Percentiles rank a stretch among this genome's conserved stretches.
phyloP scores from a whole-genome alignment of 2,888 invertebrate genomes.

The Sarcophaga caerulescens region DNA sequence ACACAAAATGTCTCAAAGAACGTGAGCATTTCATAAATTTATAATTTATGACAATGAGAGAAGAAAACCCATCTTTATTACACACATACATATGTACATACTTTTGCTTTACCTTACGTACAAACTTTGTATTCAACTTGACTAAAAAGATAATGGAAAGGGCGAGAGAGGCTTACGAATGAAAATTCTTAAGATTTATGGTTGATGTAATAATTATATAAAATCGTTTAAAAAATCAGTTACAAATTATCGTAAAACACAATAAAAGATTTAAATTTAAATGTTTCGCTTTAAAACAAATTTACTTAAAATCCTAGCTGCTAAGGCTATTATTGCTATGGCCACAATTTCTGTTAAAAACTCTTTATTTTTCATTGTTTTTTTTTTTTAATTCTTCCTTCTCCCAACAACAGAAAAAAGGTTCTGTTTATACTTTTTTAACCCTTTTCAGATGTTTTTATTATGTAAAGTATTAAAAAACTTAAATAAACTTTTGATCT shows the following conservation, averaged over 20 bases:
- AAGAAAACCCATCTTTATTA: neutral
- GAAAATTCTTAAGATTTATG: slow-evolving; percentile 47
- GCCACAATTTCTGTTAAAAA: slow-evolving; percentile 3
- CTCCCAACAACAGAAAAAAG: slow-evolving; percentile 11
- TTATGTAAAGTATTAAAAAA: too few relatives aligned
- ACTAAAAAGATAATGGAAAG: neutral
- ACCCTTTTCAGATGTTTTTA: neutral
- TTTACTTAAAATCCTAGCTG: neutral
- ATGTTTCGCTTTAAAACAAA: neutral
- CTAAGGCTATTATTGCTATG: slow-evolving; percentile 3
- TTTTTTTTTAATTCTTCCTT: neutral
- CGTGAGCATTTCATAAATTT: slow-evolving; percentile 65
- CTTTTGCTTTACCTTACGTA: too few relatives aligned
- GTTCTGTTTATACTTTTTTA: slow-evolving; percentile 7
- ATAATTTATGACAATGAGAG: slow-evolving; percentile 59
- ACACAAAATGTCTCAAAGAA: slow-evolving; percentile 65
- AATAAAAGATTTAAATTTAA: neutral
- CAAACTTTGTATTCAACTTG: neutral
- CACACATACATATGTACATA: neutral
- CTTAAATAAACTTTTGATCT: neutral
- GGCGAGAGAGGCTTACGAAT: neutral
- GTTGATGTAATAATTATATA: slow-evolving; percentile 46
- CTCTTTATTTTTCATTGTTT: neutral
- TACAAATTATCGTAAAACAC: neutral
- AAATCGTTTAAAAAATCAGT: neutral